These are phyloP conservation scores for Apodemia mormo DNA, from an alignment of 2,888 invertebrate species.

Conservation along the genomic window DNA sequence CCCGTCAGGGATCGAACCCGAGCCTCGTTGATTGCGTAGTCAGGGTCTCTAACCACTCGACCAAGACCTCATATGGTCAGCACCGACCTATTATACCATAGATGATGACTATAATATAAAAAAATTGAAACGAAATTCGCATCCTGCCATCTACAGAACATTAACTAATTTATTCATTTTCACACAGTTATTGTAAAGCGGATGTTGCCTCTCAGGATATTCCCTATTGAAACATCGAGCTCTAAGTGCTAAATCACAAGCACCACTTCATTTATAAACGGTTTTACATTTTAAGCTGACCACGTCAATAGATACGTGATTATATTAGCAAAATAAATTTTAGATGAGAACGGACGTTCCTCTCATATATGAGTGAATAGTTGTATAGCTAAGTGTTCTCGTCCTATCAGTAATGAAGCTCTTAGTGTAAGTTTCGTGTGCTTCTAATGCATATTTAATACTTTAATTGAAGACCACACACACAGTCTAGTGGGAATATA, in stretches of 20 bases:
- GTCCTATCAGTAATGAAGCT: too few relatives aligned
- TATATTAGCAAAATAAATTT: constrained; percentile 2
- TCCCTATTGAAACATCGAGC: constrained; percentile 40
- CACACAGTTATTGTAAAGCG: constrained; percentile 54
- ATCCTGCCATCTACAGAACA: neutral
- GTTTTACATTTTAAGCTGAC: constrained; percentile 33
- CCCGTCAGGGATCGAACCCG: too few relatives aligned
- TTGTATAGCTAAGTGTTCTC: too few relatives aligned
- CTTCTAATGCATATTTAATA: too few relatives aligned
- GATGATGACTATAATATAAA: too few relatives aligned
- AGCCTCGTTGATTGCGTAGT: too few relatives aligned
- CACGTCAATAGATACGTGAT: constrained; percentile 23
- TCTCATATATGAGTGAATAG: neutral
- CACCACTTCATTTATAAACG: constrained; percentile 31
- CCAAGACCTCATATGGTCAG: too few relatives aligned
- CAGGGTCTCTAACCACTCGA: too few relatives aligned
- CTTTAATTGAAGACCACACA: constrained; percentile 2
- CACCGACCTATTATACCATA: too few relatives aligned
- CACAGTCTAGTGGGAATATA: neutral
- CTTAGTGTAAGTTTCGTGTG: too few relatives aligned
- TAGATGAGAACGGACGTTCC: constrained; percentile 11
- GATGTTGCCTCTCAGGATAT: constrained; percentile 57
- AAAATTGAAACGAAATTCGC: neutral
- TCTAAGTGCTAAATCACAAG: constrained; percentile 41
- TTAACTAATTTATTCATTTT: constrained; percentile 39